phyloP scores from a whole-genome alignment of 2,113 vertebrate genomes.

The Mastomys natalensis region DNA sequence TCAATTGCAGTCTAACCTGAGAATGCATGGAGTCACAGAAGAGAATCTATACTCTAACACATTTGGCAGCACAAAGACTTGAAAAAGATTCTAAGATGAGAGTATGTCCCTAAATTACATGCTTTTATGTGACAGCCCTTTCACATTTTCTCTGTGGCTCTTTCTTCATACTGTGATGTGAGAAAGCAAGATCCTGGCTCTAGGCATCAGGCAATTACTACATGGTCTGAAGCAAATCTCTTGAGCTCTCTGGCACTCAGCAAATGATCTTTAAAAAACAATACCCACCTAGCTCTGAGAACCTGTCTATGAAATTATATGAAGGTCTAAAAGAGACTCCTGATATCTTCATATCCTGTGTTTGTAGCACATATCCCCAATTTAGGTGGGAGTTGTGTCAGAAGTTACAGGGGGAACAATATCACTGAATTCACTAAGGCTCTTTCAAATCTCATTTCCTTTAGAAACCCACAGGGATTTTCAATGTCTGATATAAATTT shows the following conservation, averaged over 20 bases:
- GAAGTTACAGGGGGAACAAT: not conserved
- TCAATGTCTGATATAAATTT: not conserved
- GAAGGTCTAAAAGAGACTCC: not conserved
- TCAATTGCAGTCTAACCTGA: slow-evolving; percentile 36
- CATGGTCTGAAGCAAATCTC: not conserved
- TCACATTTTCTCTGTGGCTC: not conserved
- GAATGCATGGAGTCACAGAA: not conserved
- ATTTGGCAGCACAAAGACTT: slow-evolving; percentile 17
- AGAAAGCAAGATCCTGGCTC: not conserved
- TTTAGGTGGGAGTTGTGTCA: not conserved
- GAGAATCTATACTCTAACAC: not conserved
- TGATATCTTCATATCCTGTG: not conserved
- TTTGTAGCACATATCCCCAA: not conserved
- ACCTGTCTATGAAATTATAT: slow-evolving; percentile 23
- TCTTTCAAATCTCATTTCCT: not conserved
- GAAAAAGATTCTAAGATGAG: slow-evolving; percentile 37
- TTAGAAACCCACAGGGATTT: not conserved
- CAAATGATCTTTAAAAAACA: slow-evolving; percentile 28
- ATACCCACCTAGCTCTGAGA: not conserved
- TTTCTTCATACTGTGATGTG: not conserved
- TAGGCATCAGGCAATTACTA: slow-evolving; percentile 45
- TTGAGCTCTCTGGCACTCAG: slow-evolving; percentile 25
- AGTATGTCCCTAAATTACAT: slow-evolving; percentile 30
- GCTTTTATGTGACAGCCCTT: not conserved
- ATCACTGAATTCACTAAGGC: too few species aligned